Evolutionary conservation across 2,888 invertebrate species (phyloP).

Genomic region (Dione juno): DNA sequence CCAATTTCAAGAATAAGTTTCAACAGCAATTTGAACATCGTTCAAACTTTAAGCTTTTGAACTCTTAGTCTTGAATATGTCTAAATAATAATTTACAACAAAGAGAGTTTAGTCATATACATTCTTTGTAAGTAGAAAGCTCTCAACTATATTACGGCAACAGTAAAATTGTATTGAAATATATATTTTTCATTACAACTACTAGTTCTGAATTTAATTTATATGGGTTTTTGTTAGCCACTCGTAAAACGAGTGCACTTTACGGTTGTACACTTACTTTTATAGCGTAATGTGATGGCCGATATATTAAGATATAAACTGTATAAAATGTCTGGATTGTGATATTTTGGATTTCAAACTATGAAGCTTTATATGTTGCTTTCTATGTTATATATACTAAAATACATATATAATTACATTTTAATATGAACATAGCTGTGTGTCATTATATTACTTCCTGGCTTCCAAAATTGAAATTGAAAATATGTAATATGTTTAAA

Average conservation of each 20-base stretch:
- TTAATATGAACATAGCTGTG: too few species aligned
- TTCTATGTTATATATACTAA: neutral
- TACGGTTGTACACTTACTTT: slow-evolving; percentile 54
- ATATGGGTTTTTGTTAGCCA: slow-evolving; percentile 28
- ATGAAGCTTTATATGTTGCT: slow-evolving; percentile 21
- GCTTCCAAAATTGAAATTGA: too few species aligned
- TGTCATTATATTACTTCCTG: too few species aligned
- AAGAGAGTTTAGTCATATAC: neutral
- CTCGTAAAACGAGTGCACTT: slow-evolving; percentile 51
- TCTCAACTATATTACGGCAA: neutral
- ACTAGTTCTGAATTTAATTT: slow-evolving; percentile 1
- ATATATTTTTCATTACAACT: slow-evolving; percentile 1
- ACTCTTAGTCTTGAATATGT: neutral
- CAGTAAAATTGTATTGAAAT: neutral
- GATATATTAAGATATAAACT: slow-evolving; percentile 48
- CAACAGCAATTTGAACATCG: neutral
- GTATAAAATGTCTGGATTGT: slow-evolving; percentile 30
- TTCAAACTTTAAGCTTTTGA: neutral
- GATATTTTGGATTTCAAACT: slow-evolving; percentile 14
- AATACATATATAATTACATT: neutral
- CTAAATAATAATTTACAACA: neutral
- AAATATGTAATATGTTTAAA: too few species aligned
- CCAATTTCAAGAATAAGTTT: too few species aligned
- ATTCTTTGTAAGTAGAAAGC: neutral
- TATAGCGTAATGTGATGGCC: slow-evolving; percentile 49